Percentiles rank a stretch among this genome's conserved stretches.
Conservation (phyloP, 1,140 invertebrate genomes). For the Diuraphis noxia region DNA sequence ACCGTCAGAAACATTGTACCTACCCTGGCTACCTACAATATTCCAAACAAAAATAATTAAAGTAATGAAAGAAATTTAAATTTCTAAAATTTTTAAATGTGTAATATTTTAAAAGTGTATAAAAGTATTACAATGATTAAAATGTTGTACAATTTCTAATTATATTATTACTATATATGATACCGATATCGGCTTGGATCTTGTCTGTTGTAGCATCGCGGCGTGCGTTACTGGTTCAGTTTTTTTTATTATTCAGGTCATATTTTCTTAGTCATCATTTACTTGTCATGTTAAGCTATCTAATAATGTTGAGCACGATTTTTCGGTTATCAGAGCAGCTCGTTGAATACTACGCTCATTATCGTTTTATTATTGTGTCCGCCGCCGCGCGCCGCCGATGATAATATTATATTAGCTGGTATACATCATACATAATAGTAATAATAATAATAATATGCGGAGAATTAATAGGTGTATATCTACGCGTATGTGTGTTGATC, state of each 20-base stretch:
- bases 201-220: not conserved
- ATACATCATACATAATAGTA: not conserved
- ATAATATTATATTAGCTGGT: not conserved
- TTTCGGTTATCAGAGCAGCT: constrained; percentile 4
- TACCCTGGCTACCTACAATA: not conserved
- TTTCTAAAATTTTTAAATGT: too few species aligned
- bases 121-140: not conserved
- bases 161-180: not conserved
- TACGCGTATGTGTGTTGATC: not conserved
- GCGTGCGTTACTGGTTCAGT: not conserved
- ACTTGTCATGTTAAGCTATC: not conserved
- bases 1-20: not conserved
- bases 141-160: not conserved
- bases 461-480: not conserved
- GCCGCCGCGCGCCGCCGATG: not conserved
- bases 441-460: not conserved
- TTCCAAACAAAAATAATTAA: not conserved
- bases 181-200: not conserved
- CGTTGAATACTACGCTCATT: constrained; percentile 15
- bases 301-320: constrained; percentile 7
- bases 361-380: constrained; percentile 10
- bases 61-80: not conserved
- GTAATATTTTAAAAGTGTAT: not conserved
- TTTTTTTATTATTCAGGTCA: not conserved
- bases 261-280: constrained; percentile 7